Evolutionary conservation across 2,797 vertebrate genomes (phyloP), one percentile per base, ranked within the genome.

Genomic region (Tolypeutes matacus): DNA sequence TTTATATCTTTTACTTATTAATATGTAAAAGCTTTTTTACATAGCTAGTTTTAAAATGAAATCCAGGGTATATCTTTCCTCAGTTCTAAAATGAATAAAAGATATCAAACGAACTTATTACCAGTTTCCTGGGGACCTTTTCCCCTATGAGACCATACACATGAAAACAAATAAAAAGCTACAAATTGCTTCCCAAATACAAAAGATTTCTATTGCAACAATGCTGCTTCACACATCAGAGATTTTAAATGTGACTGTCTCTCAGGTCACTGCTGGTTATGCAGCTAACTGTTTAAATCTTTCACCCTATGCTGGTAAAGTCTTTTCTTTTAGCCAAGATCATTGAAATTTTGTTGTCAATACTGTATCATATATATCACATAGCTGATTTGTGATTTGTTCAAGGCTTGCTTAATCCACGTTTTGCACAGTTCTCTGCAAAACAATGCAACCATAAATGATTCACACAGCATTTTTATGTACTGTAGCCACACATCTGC

Each of bases 41-140:
- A 49, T n/a, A 72, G 20, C 39, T 81, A 72, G 12, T 13, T 82
- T 87, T 95, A 36, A 58, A 56, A 86, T 58, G n/a, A 80, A 91
- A 36, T 72, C 25, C 36, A 51, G 31, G 15, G 42, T 36, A 31
- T 39, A 21, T n/a, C n/a, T 67, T 67, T 36, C 46, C 49, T 15
- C 13, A 67, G 20, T 89, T 56, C 51, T 64, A 64, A 77, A 77
- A n/a, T 67, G 51, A 67, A 60, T 36, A 29, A 56, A 20, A 64
- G 21, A 6, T 58, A 49, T 60, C 64, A 75, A 84, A 85, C 51
- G 14, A 9, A 53, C 51, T 53, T 53, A 53, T 53, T 53, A 53
- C 51, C 15, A 80, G 46, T 62, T 72, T 46, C 70, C n/a, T 62
- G n/a, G 20, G 72, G 39, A 80, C 14, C 6, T 9, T 46, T 46